These are phyloP conservation scores for Harpagoxenus sublaevis DNA, from an alignment of 2,888 invertebrate species.

Conservation along the genomic window DNA sequence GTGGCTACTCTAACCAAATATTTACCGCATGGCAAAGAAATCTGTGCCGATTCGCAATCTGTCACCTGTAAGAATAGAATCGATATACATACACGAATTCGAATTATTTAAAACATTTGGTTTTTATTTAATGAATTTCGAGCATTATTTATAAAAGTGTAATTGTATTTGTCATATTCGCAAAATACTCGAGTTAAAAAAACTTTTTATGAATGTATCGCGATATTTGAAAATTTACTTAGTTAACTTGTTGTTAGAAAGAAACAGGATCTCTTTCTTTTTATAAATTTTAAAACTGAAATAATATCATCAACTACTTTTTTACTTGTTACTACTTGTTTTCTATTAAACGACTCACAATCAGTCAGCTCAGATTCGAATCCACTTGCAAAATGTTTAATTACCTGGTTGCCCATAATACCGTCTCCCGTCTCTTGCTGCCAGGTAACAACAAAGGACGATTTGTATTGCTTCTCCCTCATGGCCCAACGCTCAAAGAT, in stretches of 20 bases:
- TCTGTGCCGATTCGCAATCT: conserved; percentile 82
- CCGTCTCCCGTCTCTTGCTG: conserved; percentile 83
- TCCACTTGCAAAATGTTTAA: not conserved
- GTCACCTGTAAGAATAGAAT: conserved; percentile 74
- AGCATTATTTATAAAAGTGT: not conserved
- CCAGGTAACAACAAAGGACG: conserved; percentile 84
- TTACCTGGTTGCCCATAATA: conserved; percentile 82
- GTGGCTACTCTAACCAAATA: conserved; percentile 84
- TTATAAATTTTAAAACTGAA: not conserved
- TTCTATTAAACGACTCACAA: not conserved
- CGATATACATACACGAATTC: not conserved
- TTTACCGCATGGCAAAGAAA: conserved; percentile 83
- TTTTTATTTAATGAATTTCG: not conserved
- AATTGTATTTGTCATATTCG: not conserved
- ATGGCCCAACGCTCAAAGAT: too few species aligned
- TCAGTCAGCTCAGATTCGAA: not conserved
- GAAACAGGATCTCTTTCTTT: not conserved
- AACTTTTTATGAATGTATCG: not conserved
- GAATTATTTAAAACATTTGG: not conserved
- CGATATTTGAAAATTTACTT: not conserved
- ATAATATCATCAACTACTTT: not conserved
- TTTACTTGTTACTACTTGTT: not conserved
- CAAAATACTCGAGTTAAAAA: not conserved
- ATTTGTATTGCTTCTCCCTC: conserved; percentile 51
- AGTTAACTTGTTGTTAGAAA: not conserved